These are phyloP conservation scores for Pristis pectinata DNA, from an alignment of 2,797 vertebrate genomes.

Conservation along the genomic window DNA sequence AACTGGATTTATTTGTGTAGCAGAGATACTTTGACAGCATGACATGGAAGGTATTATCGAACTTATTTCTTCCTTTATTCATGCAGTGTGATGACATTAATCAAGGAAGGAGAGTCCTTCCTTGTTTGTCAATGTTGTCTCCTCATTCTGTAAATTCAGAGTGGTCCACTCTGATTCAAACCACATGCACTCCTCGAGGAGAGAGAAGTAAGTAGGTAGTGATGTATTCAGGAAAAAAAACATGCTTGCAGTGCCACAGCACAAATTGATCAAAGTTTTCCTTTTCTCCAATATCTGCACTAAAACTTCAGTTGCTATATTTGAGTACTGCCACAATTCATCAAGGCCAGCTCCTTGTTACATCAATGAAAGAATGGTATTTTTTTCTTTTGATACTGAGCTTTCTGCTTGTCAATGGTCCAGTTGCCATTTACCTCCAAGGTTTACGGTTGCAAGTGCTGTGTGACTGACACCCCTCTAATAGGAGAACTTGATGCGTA, in stretches of 20 bases:
- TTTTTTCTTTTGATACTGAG: background rate
- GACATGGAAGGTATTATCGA: background rate
- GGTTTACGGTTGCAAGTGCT: background rate
- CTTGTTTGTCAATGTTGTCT: background rate
- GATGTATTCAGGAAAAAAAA: background rate
- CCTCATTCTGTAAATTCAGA: background rate
- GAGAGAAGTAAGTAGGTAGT: too few relatives aligned
- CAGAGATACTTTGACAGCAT: background rate
- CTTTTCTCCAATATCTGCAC: background rate
- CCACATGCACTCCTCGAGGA: background rate
- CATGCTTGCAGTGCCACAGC: background rate
- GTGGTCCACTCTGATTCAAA: background rate
- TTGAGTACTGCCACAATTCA: background rate
- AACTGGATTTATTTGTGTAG: background rate
- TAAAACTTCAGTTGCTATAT: background rate
- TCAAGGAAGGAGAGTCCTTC: background rate
- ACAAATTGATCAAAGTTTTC: background rate
- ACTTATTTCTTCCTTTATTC: background rate
- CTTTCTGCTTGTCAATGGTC: background rate
- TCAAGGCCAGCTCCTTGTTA: background rate
- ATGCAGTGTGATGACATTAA: background rate
- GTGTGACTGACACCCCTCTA: background rate
- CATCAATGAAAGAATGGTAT: background rate
- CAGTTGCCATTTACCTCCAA: background rate
- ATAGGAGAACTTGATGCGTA: background rate